Evolutionary conservation across 2,888 invertebrate genomes (phyloP).

Genomic region (Heliconius aoede): DNA sequence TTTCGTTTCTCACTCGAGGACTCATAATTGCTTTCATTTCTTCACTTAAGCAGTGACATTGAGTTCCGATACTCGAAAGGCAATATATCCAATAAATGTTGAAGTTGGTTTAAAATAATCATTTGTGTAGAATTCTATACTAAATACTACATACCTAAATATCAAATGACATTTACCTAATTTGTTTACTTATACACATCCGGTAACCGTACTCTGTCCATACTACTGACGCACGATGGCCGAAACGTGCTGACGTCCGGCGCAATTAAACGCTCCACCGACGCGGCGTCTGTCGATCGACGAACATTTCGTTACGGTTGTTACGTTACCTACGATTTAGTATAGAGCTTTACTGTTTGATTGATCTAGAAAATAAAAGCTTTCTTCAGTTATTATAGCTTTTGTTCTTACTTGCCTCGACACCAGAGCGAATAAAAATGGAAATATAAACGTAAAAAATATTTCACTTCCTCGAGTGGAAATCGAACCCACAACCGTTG

Average conservation of each 20-base stretch:
- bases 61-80: no score
- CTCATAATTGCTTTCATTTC: no score
- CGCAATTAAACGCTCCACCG: slow-evolving; percentile 38
- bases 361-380: neutral
- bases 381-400: neutral
- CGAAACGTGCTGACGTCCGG: slow-evolving; percentile 31
- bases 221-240: neutral
- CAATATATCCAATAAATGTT: no score
- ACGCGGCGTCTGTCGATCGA: neutral
- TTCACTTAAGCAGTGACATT: no score
- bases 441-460: no score
- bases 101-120: no score
- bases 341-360: neutral
- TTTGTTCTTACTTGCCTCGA: neutral
- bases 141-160: neutral
- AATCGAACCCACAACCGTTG: no score
- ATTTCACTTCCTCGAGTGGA: no score
- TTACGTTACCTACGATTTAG: neutral
- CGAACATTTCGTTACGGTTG: slow-evolving; percentile 35
- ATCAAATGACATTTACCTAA: slow-evolving; percentile 6
- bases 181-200: slow-evolving; percentile 17
- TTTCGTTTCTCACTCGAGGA: no score
- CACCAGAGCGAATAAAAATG: no score
- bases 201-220: neutral
- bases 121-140: neutral